Evolutionary conservation across 2,113 vertebrate species (phyloP), one percentile per base, ranked within the genome.

Genomic region (Melanerpes formicivorus): DNA sequence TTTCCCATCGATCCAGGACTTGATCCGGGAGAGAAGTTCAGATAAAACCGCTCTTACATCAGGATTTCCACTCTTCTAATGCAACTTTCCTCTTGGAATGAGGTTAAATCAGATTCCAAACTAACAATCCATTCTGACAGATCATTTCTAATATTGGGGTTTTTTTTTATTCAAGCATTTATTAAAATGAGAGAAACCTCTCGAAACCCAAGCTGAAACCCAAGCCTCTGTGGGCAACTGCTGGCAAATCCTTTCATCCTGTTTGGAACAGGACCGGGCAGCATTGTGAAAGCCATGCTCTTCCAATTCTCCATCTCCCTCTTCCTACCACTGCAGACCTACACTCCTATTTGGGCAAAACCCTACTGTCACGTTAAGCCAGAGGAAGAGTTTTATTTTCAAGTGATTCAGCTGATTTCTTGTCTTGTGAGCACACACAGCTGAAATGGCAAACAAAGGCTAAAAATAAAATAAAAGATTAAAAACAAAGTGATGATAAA

Each of bases 141-240:
- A 25, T 95, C 70, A 17, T 81, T 93, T 78, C 75, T 83, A 89
- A 65, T 34, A 34, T 34, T 34, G 34, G 34, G 34, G 34, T 12
- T 56, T 91, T 92, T 91, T 70, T 67, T 40, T 40, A 69, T 54
- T 95, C 83, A 94, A 75, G 70, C 82, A 84, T 90, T 96, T 95
- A 91, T 88, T 95, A 96, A 96, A 97, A 95, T 69, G 82, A 92
- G 86, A 78, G 78, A 95, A 90, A 78, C 87, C 67, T 62, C 72
- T 65, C 42, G 62, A 83, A 90, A 91, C 37, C 59, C 59, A 78
- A 83, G 59, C 62, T 94, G 84, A 86, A 91, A 83, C 66, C 10
- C 74, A 67, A 88, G 63, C 30, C 52, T 65, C 80, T 69, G 40
- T 80, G 90, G 65, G 77, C 77, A 93, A 80, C 25, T 50, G 63